Evolutionary conservation across 2,113 vertebrate genomes (phyloP), one percentile per base, ranked within the genome.

Genomic region (Condylura cristata): DNA sequence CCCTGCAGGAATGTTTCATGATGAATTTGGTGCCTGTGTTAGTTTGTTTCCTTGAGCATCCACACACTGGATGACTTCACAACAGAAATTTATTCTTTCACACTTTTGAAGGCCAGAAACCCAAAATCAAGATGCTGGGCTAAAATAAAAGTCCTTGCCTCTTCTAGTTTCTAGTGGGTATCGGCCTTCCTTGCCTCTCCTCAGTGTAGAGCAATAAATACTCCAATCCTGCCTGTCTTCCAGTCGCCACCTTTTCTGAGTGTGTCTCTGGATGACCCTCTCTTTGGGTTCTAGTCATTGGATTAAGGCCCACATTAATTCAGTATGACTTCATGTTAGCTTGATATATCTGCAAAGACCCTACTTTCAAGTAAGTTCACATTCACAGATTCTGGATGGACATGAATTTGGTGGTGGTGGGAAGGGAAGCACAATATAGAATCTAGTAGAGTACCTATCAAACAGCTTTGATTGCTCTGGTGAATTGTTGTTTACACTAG

Each of bases 321-420:
- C 48, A 74, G 8, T 68, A 51, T 58, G 14, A 89, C 48, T n/a
- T 74, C 24, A 68, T 86, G 72, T 93, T 72, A 86, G 82, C 34
- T 78, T 95, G 74, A 91, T 81, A 81, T 28, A 92, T 70, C 48
- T 79, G 28, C 80, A 78, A 91, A 89, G 63, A 56, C 32, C 8
- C 9, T 70, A 30, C 92, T 91, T 82, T 34, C 32, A 88, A 90
- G 71, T 51, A 86, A 92, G 34, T 22, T 78, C 74, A 58, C 51
- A 71, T 71, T 86, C 74, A 82, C 30, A 60, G 37, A 48, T 91
- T 82, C 68, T 89, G 41, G 13, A 63, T 56, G 53, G 26, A 34
- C 61, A 44, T 28, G 51, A 84, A 74, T 81, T 70, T 34, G 63
- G 68, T 41, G 8, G 66, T 28, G 51, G 34, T 44, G 14, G 2